phyloP scores from a whole-genome alignment of 2,888 invertebrate species.

The Syrphus vitripennis region DNA sequence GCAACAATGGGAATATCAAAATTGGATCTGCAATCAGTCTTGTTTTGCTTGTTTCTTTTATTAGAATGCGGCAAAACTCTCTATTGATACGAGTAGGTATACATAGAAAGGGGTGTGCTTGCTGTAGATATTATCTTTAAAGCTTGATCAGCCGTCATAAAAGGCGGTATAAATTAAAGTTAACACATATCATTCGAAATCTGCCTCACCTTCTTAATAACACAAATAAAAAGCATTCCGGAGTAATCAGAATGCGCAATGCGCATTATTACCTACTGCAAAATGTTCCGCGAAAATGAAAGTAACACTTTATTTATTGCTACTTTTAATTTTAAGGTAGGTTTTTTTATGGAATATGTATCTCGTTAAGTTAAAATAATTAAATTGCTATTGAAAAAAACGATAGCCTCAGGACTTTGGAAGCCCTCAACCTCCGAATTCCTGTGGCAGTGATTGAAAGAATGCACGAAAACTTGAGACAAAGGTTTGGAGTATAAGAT shows the following conservation, averaged over 20 bases:
- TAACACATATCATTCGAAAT: slow-evolving; percentile 44
- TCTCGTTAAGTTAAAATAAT: too few species aligned
- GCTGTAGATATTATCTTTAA: slow-evolving; percentile 61
- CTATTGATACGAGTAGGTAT: too few species aligned
- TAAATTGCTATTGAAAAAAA: too few species aligned
- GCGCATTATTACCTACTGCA: not conserved
- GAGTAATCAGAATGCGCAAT: slow-evolving; percentile 18
- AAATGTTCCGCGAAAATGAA: not conserved
- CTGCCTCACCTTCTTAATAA: slow-evolving; percentile 10
- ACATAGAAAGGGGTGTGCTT: slow-evolving; percentile 53
- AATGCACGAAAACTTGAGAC: too few species aligned
- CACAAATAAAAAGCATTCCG: slow-evolving; percentile 1
- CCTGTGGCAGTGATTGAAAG: too few species aligned
- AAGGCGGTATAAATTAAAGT: slow-evolving; percentile 69
- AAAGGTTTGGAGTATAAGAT: too few species aligned
- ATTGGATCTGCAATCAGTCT: slow-evolving; percentile 69
- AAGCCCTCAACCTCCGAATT: too few species aligned
- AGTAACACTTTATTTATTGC: too few species aligned
- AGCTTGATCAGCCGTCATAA: slow-evolving; percentile 70
- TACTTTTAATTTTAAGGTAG: too few species aligned
- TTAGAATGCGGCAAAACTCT: slow-evolving; percentile 37
- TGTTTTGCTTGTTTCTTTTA: slow-evolving; percentile 57
- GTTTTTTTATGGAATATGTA: too few species aligned
- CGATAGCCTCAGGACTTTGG: too few species aligned
- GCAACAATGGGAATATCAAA: slow-evolving; percentile 58